Conservation (phyloP, 2,113 vertebrate genomes). For the Carassius gibelio region DNA sequence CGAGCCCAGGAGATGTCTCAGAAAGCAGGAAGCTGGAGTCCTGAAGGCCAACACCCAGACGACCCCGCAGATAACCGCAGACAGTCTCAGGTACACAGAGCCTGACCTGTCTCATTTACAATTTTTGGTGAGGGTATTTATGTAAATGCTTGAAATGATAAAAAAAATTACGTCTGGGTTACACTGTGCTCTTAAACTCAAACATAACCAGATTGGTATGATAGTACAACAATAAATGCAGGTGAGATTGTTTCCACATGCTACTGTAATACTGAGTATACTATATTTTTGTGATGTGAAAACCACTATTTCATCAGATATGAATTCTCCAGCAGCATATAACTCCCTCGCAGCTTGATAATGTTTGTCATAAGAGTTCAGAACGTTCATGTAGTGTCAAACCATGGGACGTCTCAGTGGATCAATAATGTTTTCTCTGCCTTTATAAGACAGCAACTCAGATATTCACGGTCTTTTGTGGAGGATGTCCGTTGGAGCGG, state of each 20-base stretch:
- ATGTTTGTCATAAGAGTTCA: neutral
- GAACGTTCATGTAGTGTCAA: neutral
- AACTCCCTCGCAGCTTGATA: neutral
- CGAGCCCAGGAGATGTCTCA: conserved; percentile 94
- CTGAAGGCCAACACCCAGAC: conserved; percentile 80
- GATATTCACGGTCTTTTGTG: conserved; percentile 26
- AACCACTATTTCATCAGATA: neutral
- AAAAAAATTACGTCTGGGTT: neutral
- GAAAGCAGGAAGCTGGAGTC: conserved; percentile 90
- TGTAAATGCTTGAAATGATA: neutral
- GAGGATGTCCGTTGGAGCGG: conserved; percentile 6
- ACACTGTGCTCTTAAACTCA: neutral
- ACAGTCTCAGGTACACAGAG: conserved; percentile 84
- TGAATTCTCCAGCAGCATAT: neutral
- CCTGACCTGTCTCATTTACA: neutral
- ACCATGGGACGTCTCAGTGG: neutral
- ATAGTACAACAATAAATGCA: neutral
- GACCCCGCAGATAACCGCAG: conserved; percentile 81
- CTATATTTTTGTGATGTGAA: neutral
- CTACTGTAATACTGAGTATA: neutral
- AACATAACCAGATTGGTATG: neutral
- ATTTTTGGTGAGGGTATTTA: neutral
- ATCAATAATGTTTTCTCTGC: conserved; percentile 24
- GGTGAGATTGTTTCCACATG: neutral
- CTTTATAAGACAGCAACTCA: conserved; percentile 10